These are phyloP conservation scores for Setipinna tenuifilis DNA, from an alignment of 2,797 vertebrate species.

Conservation along the genomic window DNA sequence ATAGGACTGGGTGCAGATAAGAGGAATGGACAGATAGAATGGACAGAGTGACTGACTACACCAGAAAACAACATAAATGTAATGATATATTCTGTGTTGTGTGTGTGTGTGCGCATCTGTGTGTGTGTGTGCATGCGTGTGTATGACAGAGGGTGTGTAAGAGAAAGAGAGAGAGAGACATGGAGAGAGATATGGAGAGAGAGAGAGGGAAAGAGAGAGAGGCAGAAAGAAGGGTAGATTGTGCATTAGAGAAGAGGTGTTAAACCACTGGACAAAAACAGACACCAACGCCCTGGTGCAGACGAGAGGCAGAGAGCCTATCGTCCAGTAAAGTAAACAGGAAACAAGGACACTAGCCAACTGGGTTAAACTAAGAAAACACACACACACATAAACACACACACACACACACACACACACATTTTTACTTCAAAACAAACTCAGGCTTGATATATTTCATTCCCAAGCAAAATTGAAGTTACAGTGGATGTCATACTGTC, in stretches of 20 bases:
- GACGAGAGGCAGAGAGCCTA: not conserved
- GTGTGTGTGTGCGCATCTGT: not conserved
- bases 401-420: not conserved
- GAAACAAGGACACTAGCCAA: not conserved
- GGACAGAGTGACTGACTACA: too few species aligned
- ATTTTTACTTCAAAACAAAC: too few species aligned
- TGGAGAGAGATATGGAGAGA: not conserved
- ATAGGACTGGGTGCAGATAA: not conserved
- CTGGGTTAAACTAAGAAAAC: not conserved
- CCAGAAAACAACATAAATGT: too few species aligned
- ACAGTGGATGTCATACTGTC: too few species aligned
- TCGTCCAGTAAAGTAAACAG: not conserved
- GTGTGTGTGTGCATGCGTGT: not conserved
- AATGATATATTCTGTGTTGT: too few species aligned
- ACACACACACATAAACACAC: not conserved
- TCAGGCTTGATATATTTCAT: too few species aligned
- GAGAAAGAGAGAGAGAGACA: constrained; percentile 42
- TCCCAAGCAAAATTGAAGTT: too few species aligned
- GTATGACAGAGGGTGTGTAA: not conserved
- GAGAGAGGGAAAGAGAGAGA: constrained; percentile 23
- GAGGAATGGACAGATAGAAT: too few species aligned
- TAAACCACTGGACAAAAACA: not conserved
- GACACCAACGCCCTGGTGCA: not conserved
- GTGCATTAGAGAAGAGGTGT: too few species aligned
- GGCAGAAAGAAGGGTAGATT: not conserved